These are phyloP conservation scores for Parotocinclus haroldoi DNA, from an alignment of 2,797 vertebrate species.

Conservation along the genomic window DNA sequence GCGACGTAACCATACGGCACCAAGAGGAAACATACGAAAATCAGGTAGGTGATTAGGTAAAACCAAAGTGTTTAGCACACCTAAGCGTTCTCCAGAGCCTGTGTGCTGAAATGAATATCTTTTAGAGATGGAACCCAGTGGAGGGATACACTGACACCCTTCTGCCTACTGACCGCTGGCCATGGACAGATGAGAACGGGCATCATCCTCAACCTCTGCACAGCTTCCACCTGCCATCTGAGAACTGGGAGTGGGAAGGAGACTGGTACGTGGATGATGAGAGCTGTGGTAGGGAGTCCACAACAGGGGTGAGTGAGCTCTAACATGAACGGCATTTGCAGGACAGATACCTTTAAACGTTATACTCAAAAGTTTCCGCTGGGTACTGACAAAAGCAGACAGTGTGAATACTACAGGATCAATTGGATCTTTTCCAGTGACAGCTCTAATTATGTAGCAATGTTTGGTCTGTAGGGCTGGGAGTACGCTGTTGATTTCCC, in stretches of 20 bases:
- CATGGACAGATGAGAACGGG: slow-evolving; percentile 92
- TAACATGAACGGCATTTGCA: too few relatives aligned
- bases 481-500: slow-evolving; percentile 96
- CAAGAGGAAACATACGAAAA: slow-evolving; percentile 96
- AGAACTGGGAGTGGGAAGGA: slow-evolving; percentile 97
- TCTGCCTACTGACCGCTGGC: slow-evolving; percentile 97
- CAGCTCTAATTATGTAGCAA: too few relatives aligned
- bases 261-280: slow-evolving; percentile 98
- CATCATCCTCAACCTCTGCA: slow-evolving; percentile 83
- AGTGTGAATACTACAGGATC: too few relatives aligned
- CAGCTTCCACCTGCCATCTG: slow-evolving; percentile 83
- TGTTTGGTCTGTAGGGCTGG: slow-evolving; percentile 77
- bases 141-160: slow-evolving; percentile 91
- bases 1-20: slow-evolving; percentile 82
- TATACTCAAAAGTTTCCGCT: too few relatives aligned
- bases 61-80: background rate
- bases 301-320: slow-evolving; percentile 88
- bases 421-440: too few relatives aligned
- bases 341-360: too few relatives aligned
- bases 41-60: slow-evolving; percentile 72
- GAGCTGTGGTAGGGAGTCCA: slow-evolving; percentile 91
- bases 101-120: slow-evolving; percentile 5
- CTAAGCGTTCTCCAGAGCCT: background rate
- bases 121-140: slow-evolving; percentile 95
- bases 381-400: too few relatives aligned